These are phyloP conservation scores for Hoplostethus atlanticus DNA, from an alignment of 2,797 vertebrate species.

Conservation along the genomic window DNA sequence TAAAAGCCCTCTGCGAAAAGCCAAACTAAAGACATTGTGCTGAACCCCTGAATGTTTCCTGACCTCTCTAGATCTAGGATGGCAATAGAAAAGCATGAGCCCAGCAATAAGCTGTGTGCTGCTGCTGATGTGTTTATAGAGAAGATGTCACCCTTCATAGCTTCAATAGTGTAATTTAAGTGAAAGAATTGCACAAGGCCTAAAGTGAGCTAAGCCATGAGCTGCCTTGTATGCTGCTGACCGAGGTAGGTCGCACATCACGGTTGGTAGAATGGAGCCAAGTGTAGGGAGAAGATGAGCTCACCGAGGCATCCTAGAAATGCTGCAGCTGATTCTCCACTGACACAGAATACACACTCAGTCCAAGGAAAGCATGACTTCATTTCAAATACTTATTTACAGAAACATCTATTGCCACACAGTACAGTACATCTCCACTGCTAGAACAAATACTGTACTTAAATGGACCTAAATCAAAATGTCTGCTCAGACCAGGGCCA, in stretches of 20 bases:
- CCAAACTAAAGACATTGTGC: background rate
- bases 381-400: constrained; percentile 32
- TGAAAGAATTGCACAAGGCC: constrained; percentile 36
- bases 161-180: constrained; percentile 39
- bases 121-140: constrained; percentile 25
- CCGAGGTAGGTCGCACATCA: constrained; percentile 52
- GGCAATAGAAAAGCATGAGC: constrained; percentile 1
- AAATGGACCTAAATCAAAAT: too few relatives aligned
- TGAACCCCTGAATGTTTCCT: constrained; percentile 4
- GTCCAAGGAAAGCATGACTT: constrained; percentile 29
- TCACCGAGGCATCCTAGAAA: constrained; percentile 57
- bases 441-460: background rate
- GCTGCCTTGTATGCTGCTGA: constrained; percentile 34
- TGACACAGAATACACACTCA: background rate
- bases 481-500: too few relatives aligned
- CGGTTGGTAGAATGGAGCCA: constrained; percentile 42
- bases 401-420: background rate
- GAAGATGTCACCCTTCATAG: constrained; percentile 28
- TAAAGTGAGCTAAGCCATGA: constrained; percentile 11
- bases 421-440: background rate
- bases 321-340: constrained; percentile 50
- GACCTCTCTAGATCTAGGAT: background rate
- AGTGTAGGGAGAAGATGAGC: constrained; percentile 43
- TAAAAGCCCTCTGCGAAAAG: background rate
- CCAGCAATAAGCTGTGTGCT: constrained; percentile 13